Evolutionary conservation across 2,797 vertebrate genomes (phyloP).

Genomic region (Manis javanica): DNA sequence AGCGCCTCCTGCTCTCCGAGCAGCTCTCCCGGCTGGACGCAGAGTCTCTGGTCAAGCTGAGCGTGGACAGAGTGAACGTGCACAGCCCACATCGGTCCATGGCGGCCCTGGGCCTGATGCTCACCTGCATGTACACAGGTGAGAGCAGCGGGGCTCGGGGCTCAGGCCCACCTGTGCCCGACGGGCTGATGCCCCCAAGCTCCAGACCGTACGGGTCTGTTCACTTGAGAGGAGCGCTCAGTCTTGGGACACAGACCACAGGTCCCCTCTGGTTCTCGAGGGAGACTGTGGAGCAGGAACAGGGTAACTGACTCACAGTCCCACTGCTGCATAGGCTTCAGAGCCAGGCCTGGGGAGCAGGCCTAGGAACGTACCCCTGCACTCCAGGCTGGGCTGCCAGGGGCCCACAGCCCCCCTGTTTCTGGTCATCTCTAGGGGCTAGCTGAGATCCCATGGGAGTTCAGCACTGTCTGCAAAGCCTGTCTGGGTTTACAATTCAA

Average conservation of each 20-base stretch:
- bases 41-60: slow-evolving; percentile 96
- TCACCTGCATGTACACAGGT: slow-evolving; percentile 99
- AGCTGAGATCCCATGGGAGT: background rate
- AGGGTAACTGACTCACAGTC: background rate
- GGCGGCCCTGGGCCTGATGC: slow-evolving; percentile 98
- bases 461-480: background rate
- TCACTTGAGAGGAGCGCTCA: background rate
- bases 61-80: slow-evolving; percentile 97
- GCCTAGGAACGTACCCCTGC: background rate
- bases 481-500: fast-evolving
- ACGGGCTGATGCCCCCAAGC: fast-evolving
- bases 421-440: background rate
- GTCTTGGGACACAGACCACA: fast-evolving
- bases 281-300: background rate
- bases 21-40: slow-evolving; percentile 95
- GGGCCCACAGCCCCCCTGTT: background rate
- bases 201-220: fast-evolving
- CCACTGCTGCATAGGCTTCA: background rate
- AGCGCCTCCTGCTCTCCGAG: slow-evolving; percentile 97
- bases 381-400: background rate
- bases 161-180: fast-evolving
- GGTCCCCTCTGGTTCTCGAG: too few species aligned
- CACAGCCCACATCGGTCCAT: slow-evolving; percentile 97
- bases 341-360: background rate
- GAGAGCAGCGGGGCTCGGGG: background rate